Conservation (phyloP, 2,113 vertebrate species). For the Anguilla rostrata region DNA sequence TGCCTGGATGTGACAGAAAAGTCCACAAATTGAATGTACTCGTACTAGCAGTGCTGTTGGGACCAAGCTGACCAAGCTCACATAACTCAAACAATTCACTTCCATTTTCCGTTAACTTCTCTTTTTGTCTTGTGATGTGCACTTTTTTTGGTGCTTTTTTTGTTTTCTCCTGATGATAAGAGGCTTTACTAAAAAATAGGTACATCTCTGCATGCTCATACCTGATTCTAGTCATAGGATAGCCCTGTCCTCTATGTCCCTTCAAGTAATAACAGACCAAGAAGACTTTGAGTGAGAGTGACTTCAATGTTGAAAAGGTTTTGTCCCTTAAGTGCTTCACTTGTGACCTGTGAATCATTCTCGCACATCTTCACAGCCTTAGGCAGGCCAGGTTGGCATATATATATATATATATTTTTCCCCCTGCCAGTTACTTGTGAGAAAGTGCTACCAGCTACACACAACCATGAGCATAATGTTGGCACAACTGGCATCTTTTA, state of each 20-base stretch:
- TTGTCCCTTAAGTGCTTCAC: neutral
- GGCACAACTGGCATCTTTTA: neutral
- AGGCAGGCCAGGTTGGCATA: neutral
- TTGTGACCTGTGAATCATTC: neutral
- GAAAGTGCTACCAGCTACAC: neutral
- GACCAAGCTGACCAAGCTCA: neutral
- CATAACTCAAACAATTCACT: neutral
- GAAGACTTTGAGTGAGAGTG: neutral
- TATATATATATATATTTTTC: neutral
- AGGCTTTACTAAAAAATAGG: neutral
- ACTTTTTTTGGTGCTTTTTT: no score
- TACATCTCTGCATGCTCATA: neutral
- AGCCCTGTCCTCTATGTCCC: neutral
- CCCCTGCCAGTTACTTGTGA: neutral
- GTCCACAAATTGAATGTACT: neutral
- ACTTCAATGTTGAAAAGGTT: neutral
- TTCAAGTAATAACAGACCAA: slow-evolving; percentile 1
- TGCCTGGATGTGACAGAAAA: neutral
- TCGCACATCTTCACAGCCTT: neutral
- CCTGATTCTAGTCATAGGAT: neutral
- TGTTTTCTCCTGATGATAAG: neutral
- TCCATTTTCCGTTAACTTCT: neutral
- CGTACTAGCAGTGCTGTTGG: neutral
- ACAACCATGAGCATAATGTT: neutral
- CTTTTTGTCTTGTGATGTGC: neutral